Evolutionary conservation across 2,797 vertebrate species (phyloP).

Genomic region (Podargus strigoides): DNA sequence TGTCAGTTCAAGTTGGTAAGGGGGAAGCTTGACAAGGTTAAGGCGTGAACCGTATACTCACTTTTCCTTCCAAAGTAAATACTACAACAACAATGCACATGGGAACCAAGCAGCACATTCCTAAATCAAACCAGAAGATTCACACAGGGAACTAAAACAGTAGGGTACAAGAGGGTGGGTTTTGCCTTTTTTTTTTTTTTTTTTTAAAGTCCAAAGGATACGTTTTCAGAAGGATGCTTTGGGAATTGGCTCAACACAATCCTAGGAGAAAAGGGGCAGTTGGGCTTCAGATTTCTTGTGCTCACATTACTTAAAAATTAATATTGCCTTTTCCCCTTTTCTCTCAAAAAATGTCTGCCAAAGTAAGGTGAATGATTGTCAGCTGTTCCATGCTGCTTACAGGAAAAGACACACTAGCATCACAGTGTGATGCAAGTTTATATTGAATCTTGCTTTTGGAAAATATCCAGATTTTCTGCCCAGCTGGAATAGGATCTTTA

Average conservation of each 20-base stretch:
- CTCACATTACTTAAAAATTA: constrained; percentile 25
- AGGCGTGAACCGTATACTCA: constrained; percentile 38
- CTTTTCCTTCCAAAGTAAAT: constrained; percentile 58
- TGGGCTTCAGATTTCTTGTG: constrained; percentile 19
- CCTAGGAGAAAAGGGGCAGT: not conserved
- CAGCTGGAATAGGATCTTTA: not conserved
- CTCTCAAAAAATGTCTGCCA: not conserved
- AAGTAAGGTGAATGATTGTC: constrained; percentile 1
- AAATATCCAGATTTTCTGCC: not conserved
- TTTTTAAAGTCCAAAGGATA: not conserved
- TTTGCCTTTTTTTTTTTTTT: not conserved
- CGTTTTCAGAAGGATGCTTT: constrained; percentile 32
- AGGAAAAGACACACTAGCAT: not conserved
- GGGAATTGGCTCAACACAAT: constrained; percentile 22
- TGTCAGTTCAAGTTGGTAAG: constrained; percentile 47
- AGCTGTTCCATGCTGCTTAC: not conserved
- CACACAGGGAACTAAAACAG: constrained; percentile 8
- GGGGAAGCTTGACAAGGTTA: constrained; percentile 65
- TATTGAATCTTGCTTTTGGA: not conserved
- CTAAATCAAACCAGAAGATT: constrained; percentile 63
- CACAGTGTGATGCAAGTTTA: not conserved
- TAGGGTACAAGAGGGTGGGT: not conserved
- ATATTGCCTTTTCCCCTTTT: not conserved
- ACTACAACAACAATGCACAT: constrained; percentile 50
- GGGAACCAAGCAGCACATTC: constrained; percentile 45